phyloP scores from a whole-genome alignment of 35 echinoderm and acorn worm species.

The Ophioderma brevispina region DNA sequence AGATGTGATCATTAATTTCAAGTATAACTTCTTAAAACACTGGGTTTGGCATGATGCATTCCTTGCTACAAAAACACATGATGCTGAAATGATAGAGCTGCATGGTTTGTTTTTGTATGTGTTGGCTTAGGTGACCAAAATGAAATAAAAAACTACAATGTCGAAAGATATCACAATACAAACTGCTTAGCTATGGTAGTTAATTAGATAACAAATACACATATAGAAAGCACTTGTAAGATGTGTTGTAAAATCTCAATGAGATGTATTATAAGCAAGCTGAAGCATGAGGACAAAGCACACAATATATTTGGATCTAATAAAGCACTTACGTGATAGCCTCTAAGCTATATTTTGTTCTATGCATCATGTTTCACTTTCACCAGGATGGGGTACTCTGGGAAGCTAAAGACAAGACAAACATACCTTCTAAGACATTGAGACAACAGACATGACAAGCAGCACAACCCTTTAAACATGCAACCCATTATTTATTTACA shows the following conservation, averaged over 20 bases:
- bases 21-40: too few relatives aligned
- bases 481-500: too few relatives aligned
- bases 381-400: background rate
- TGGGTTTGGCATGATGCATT: too few relatives aligned
- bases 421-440: background rate
- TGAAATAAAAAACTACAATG: too few relatives aligned
- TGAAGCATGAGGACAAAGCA: background rate
- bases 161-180: background rate
- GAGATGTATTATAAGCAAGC: background rate
- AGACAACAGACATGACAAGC: too few relatives aligned
- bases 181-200: background rate
- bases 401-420: slow-evolving; percentile 7
- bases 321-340: background rate
- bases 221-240: background rate
- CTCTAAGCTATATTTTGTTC: too few relatives aligned
- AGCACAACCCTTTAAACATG: too few relatives aligned
- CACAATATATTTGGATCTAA: background rate
- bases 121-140: too few relatives aligned
- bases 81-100: too few relatives aligned
- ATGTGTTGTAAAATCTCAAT: background rate
- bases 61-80: too few relatives aligned
- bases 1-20: too few relatives aligned
- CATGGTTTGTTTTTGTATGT: too few relatives aligned
- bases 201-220: background rate
- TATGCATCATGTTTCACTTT: background rate